Evolutionary conservation across 2,797 vertebrate species (phyloP).

Genomic region (Helicolenus hilgendorfi): DNA sequence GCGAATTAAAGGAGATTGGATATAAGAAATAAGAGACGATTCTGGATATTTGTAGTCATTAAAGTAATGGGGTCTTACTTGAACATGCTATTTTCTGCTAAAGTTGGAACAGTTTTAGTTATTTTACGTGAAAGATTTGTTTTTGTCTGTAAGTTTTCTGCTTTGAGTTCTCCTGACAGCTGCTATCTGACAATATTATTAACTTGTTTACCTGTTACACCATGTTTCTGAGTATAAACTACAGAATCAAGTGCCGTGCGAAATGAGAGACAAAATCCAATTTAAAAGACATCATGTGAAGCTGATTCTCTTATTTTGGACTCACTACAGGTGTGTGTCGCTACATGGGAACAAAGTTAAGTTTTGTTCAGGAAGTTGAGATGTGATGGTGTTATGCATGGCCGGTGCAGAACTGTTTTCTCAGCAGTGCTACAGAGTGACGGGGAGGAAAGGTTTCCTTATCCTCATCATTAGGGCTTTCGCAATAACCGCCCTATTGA

Average conservation of each 20-base stretch:
- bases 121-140: background rate
- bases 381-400: background rate
- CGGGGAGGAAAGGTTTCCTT: background rate
- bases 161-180: background rate
- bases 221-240: background rate
- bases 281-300: background rate
- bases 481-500: too few relatives aligned
- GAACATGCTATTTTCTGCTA: background rate
- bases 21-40: background rate
- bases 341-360: background rate
- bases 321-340: background rate
- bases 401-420: background rate
- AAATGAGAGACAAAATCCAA: background rate
- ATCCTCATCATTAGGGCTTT: background rate
- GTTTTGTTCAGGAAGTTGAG: background rate
- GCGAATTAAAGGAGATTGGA: constrained; percentile 19
- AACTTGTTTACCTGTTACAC: background rate
- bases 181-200: background rate
- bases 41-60: background rate
- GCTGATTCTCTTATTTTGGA: background rate
- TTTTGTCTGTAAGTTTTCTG: background rate
- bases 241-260: background rate
- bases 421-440: constrained; percentile 19
- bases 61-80: background rate
- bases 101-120: background rate